These are phyloP conservation scores for Antheraea assamensis DNA, from an alignment of 2,888 invertebrate genomes.

Conservation along the genomic window DNA sequence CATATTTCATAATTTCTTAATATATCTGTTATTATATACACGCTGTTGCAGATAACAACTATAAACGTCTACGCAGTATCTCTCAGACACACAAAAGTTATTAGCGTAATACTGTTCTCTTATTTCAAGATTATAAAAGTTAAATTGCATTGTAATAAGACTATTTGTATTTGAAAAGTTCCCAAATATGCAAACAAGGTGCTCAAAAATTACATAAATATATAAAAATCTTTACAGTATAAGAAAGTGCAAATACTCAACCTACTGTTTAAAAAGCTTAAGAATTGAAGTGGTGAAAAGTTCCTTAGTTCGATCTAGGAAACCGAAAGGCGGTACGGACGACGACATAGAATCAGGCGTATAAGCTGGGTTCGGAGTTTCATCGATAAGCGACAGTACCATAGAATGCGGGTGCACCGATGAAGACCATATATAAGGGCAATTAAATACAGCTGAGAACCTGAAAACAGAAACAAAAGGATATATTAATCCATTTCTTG, in stretches of 20 bases:
- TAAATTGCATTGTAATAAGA: no score
- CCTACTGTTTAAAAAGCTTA: background rate
- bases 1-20: no score
- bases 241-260: background rate
- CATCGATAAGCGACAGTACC: conserved; percentile 52
- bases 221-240: background rate
- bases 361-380: conserved; percentile 59
- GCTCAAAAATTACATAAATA: no score
- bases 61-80: no score
- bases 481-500: background rate
- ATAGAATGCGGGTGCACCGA: conserved; percentile 62
- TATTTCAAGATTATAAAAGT: no score
- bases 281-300: background rate
- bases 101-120: no score
- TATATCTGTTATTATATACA: no score
- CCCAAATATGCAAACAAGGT: no score
- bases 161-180: no score
- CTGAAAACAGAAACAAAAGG: background rate
- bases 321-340: background rate
- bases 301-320: background rate
- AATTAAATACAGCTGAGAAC: conserved; percentile 23
- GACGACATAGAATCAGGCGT: background rate
- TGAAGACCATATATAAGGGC: conserved; percentile 59
- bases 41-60: no score
- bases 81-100: no score